Evolutionary conservation across 2,113 vertebrate species (phyloP).

Genomic region (Phyllopteryx taeniolatus): DNA sequence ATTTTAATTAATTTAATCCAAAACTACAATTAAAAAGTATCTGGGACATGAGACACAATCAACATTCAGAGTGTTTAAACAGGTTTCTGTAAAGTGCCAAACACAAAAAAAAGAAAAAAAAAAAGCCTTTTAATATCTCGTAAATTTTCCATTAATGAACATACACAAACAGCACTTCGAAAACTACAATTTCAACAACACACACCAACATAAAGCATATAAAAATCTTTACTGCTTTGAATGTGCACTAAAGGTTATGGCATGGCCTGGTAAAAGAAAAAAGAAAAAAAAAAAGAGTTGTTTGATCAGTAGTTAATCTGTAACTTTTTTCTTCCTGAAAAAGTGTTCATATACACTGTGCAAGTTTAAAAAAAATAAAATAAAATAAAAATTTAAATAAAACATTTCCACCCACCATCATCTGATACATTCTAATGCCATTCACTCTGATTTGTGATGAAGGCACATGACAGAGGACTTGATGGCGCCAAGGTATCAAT

Average conservation of each 20-base stretch:
- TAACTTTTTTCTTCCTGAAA: conserved; percentile 22
- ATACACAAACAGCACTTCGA: conserved; percentile 45
- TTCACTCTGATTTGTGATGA: conserved; percentile 36
- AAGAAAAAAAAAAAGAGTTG: conserved; percentile 5
- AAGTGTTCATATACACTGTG: conserved; percentile 44
- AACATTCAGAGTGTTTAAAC: conserved; percentile 55
- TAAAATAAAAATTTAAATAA: background rate
- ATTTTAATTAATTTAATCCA: conserved; percentile 52
- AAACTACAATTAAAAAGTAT: conserved; percentile 16
- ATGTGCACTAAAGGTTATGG: conserved; percentile 14
- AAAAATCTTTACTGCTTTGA: conserved; percentile 39
- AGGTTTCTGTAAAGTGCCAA: conserved; percentile 71
- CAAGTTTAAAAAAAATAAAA: conserved; percentile 35
- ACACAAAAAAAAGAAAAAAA: conserved; percentile 16
- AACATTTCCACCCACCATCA: background rate
- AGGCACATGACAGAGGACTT: conserved; percentile 48
- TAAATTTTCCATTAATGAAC: background rate
- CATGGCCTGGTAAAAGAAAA: conserved; percentile 4
- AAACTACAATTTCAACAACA: conserved; percentile 43
- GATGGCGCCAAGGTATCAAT: background rate
- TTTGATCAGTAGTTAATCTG: conserved; percentile 63
- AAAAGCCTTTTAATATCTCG: conserved; percentile 34
- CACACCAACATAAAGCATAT: conserved; percentile 41
- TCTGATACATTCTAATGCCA: conserved; percentile 57
- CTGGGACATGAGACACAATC: conserved; percentile 29